A percentile compares a stretch with the other conserved stretches of the same genome.
Evolutionary conservation across 2,888 invertebrate genomes (phyloP).

Genomic region (Parnassius smintheus): DNA sequence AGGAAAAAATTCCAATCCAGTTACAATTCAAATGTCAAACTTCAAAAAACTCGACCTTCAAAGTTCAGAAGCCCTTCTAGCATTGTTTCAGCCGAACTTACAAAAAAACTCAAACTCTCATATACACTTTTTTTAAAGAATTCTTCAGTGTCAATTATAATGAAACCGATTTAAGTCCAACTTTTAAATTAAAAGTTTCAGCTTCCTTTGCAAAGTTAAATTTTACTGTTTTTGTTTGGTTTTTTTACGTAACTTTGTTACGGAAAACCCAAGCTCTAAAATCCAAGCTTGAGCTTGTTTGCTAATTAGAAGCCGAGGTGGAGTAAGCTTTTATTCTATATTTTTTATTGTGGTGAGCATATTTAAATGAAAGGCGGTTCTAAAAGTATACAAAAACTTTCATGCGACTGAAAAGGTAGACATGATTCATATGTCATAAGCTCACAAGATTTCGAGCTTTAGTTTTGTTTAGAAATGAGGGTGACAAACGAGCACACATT

Average conservation of each 20-base stretch:
- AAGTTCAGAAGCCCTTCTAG: conserved; percentile 8
- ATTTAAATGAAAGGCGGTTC: conserved; percentile 7
- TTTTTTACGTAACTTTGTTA: conserved; percentile 20
- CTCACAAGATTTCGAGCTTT: too few relatives aligned
- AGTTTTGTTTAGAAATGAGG: too few relatives aligned
- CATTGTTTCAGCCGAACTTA: conserved; percentile 5
- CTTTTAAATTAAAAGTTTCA: conserved; percentile 26
- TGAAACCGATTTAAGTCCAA: conserved; percentile 6
- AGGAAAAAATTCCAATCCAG: not conserved
- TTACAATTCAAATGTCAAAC: not conserved
- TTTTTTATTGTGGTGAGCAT: not conserved
- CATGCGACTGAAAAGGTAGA: not conserved
- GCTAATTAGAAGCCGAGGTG: conserved; percentile 20
- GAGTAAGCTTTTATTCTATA: conserved; percentile 13
- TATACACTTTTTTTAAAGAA: conserved; percentile 1
- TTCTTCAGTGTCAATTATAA: conserved; percentile 2
- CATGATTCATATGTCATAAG: not conserved
- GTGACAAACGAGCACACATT: too few relatives aligned
- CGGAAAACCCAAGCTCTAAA: conserved; percentile 10
- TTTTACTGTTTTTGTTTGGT: conserved; percentile 19
- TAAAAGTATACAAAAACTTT: not conserved
- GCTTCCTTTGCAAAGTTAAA: conserved; percentile 18
- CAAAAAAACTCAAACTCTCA: not conserved
- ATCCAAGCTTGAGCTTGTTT: conserved; percentile 11
- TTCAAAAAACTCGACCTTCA: not conserved